phyloP scores from a whole-genome alignment of 2,113 vertebrate genomes.

The Ceuthmochares aereus region DNA sequence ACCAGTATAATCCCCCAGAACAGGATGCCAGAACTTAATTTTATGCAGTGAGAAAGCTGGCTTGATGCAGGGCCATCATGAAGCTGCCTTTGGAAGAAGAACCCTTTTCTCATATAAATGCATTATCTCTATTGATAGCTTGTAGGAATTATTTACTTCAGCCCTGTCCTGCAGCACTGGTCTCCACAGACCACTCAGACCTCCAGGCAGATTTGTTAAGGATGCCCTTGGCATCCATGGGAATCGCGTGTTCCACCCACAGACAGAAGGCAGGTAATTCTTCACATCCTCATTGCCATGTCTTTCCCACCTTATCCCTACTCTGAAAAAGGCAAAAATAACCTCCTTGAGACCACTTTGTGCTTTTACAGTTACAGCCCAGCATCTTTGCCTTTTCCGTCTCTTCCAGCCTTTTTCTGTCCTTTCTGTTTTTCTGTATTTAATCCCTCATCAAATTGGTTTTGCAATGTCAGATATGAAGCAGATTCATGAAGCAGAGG shows the following conservation, averaged over 20 bases:
- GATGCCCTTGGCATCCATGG: background rate
- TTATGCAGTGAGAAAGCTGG: background rate
- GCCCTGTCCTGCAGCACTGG: background rate
- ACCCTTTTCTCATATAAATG: background rate
- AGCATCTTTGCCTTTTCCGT: background rate
- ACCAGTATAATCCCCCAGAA: background rate
- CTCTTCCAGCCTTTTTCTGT: background rate
- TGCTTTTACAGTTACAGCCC: background rate
- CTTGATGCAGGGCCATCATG: background rate
- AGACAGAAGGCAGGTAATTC: background rate
- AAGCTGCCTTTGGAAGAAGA: background rate
- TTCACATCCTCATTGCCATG: background rate
- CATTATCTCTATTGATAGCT: background rate
- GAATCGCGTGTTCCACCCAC: background rate
- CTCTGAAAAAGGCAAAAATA: background rate
- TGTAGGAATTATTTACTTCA: background rate
- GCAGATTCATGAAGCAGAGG: background rate
- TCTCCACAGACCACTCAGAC: background rate
- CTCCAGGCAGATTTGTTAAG: background rate
- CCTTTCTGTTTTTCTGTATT: background rate
- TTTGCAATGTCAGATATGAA: background rate
- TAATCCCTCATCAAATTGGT: background rate
- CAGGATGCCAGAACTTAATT: background rate
- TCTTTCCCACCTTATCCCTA: background rate
- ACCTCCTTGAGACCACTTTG: background rate